These are phyloP conservation scores for Latrodectus geometricus DNA, from an alignment of 1,140 invertebrate species.

Conservation along the genomic window DNA sequence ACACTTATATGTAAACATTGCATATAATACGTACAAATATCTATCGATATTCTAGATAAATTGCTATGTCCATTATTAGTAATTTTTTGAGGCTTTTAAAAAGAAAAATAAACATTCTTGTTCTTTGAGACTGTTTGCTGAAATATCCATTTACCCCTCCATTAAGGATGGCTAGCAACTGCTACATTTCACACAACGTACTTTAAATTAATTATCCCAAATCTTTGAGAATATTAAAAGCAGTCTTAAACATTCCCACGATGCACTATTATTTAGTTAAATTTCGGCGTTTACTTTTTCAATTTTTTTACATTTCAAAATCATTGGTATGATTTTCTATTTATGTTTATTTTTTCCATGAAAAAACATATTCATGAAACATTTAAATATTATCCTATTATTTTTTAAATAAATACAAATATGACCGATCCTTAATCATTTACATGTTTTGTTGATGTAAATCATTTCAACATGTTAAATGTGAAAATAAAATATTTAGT, in stretches of 20 bases:
- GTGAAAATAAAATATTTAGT: too few species aligned
- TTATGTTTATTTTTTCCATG: background rate
- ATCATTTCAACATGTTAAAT: too few species aligned
- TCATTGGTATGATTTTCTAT: slow-evolving; percentile 16
- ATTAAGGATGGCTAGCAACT: slow-evolving; percentile 14
- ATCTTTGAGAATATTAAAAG: slow-evolving; percentile 36
- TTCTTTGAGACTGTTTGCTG: background rate
- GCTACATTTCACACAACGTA: slow-evolving; percentile 16
- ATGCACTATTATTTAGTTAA: slow-evolving; percentile 27
- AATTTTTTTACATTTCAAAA: slow-evolving; percentile 15
- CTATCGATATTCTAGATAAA: too few species aligned
- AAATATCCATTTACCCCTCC: slow-evolving; percentile 28
- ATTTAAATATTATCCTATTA: background rate
- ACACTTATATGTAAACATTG: too few species aligned
- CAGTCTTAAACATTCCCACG: slow-evolving; percentile 21
- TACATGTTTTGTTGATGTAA: too few species aligned
- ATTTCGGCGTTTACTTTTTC: slow-evolving; percentile 18
- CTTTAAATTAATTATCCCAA: slow-evolving; percentile 41
- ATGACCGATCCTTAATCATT: too few species aligned
- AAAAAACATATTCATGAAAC: background rate
- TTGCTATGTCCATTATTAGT: too few species aligned
- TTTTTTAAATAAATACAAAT: too few species aligned
- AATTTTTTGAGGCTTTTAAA: background rate
- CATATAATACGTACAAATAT: too few species aligned
- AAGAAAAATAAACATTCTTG: background rate